Evolutionary conservation across 2,113 vertebrate species (phyloP).

Genomic region (Tympanuchus pallidicinctus): DNA sequence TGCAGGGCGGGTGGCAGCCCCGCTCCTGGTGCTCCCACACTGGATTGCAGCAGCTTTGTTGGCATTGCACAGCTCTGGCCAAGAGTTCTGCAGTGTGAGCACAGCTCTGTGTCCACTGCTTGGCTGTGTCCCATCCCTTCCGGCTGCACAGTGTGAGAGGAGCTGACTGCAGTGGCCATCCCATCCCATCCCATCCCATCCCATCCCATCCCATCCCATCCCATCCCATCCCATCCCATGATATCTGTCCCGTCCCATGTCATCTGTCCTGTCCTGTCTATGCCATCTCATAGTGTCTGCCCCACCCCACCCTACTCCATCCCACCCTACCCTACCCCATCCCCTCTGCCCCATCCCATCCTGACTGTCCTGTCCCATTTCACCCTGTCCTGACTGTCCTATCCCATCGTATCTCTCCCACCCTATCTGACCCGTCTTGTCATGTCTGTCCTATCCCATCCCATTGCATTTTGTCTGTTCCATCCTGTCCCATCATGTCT

Average conservation of each 20-base stretch:
- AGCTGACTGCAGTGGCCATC: not conserved
- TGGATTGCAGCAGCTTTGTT: not conserved
- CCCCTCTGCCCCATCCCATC: no score
- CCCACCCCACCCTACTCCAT: no score
- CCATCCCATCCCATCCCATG: no score
- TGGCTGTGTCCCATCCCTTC: not conserved
- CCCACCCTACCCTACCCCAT: no score
- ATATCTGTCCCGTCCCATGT: no score
- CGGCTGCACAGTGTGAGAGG: accelerated
- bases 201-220: no score
- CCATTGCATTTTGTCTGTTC: not conserved
- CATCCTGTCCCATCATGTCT: no score
- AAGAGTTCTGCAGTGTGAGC: not conserved
- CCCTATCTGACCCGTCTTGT: not conserved
- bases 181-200: not conserved
- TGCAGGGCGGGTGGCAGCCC: not conserved
- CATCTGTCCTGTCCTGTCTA: no score
- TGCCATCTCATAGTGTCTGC: no score
- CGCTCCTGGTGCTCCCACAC: accelerated
- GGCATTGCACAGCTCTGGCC: not conserved
- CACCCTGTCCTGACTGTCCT: not conserved
- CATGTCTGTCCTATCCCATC: not conserved
- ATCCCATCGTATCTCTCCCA: not conserved
- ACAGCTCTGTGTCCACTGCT: not conserved
- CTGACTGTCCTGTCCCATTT: not conserved